Evolutionary conservation across 2,888 invertebrate genomes (phyloP), one percentile per base, ranked within the genome.

Genomic region (Nudaria mundana): DNA sequence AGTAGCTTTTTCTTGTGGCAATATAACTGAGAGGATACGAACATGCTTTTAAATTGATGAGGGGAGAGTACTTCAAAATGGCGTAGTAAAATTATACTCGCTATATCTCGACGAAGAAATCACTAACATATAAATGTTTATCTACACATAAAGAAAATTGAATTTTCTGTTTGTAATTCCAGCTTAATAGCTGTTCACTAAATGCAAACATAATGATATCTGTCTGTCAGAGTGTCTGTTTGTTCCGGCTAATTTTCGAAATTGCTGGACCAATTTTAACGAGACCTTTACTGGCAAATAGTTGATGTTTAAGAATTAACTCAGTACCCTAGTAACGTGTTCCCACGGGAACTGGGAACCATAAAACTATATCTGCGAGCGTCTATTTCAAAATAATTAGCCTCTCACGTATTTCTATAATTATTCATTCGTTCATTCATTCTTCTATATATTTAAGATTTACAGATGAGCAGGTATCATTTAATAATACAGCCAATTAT

Each of bases 401-500:
- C n/a, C n/a, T n/a, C n/a, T n/a, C n/a, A n/a, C n/a, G 10, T 2
- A 5, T 12, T 6, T 5, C 6, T 11, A 25, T 5, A 6, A 12
- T 12, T 1, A 7, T 1, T 12, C 2, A 13, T 28, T n/a, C 8
- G 8, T 4, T 3, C 6, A 28, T 3, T n/a, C 13, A 2, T 15
- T 24, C 7, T 3, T 32, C n/a, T 7, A 15, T 7, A 16, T 33
- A 15, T 16, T 15, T 14, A 10, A 2, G 0, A 3, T 24, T 15
- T 13, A n/a, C 29, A 14, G 15, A 12, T 30, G 15, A 36, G 15
- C 14, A 8, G 14, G 10, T 0, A 24, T 16, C 16, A 13, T 30
- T 13, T 22, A 37, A 37, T 30, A 37, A 37, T 25, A 24, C 13
- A 30, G 12, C 11, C 23, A 31, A 37, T 37, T 37, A 25, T 13